Percentiles rank a stretch among this genome's conserved stretches.
phyloP scores from a whole-genome alignment of 1,140 invertebrate genomes.

The Vollenhovia emeryi region DNA sequence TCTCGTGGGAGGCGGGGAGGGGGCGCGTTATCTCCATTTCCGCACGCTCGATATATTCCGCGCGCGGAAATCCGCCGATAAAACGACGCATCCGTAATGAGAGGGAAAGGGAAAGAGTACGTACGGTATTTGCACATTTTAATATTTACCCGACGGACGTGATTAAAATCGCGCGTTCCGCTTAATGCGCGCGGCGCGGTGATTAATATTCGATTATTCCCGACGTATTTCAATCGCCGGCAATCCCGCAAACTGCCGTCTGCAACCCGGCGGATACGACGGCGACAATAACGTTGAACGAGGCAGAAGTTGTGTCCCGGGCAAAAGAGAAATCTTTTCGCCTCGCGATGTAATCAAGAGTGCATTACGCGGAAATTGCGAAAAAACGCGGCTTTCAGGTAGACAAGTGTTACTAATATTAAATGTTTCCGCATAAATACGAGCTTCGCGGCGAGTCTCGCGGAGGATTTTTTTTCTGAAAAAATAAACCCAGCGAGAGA shows the following conservation, averaged over 20 bases:
- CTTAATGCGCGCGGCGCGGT: constrained; percentile 2
- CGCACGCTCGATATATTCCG: constrained; percentile 37
- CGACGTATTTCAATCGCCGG: constrained; percentile 39
- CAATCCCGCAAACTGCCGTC: background rate
- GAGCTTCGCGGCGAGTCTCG: background rate
- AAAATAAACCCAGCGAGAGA: background rate
- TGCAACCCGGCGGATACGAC: background rate
- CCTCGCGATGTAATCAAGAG: constrained; percentile 34
- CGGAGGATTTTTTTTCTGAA: background rate
- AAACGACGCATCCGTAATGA: constrained; percentile 35
- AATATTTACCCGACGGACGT: constrained; percentile 39
- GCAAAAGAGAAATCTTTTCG: constrained; percentile 21
- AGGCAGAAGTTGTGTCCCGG: background rate
- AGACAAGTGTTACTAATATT: constrained; percentile 52
- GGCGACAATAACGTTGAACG: constrained; percentile 15
- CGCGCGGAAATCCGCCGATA: constrained; percentile 34
- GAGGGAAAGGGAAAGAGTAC: background rate
- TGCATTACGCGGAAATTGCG: constrained; percentile 43
- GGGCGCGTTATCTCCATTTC: constrained; percentile 28
- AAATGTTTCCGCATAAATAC: constrained; percentile 52
- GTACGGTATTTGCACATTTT: constrained; percentile 48
- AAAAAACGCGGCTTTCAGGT: constrained; percentile 38
- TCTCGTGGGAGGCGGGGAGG: too few species aligned
- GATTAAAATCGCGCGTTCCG: constrained; percentile 32
- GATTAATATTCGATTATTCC: constrained; percentile 55